Conservation (phyloP, 2,797 vertebrate genomes). For the Gymnothorax reevesii region DNA sequence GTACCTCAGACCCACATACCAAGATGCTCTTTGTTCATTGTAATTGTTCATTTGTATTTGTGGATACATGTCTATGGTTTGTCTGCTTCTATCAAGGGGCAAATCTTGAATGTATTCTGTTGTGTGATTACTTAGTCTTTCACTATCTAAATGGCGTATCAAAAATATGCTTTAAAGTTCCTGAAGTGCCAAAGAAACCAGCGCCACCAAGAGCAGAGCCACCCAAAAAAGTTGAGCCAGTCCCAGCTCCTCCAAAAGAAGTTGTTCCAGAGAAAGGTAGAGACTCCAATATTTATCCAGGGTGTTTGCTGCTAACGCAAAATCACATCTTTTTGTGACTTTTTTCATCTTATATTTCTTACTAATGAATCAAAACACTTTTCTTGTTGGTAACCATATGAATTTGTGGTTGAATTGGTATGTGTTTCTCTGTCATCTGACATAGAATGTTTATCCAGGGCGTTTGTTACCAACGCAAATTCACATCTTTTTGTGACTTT, state of each 20-base stretch:
- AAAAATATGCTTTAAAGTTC: slow-evolving; percentile 60
- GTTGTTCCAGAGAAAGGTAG: slow-evolving; percentile 80
- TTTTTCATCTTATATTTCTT: slow-evolving; percentile 6
- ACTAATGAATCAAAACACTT: too few species aligned
- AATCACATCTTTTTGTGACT: slow-evolving; percentile 1
- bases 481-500: slow-evolving; percentile 65
- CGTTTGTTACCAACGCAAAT: slow-evolving; percentile 66
- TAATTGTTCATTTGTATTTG: slow-evolving; percentile 30
- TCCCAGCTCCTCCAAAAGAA: slow-evolving; percentile 65
- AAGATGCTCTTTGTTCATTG: slow-evolving; percentile 30
- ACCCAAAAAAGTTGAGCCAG: slow-evolving; percentile 43
- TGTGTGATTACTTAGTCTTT: slow-evolving; percentile 30
- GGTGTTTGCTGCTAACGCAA: background rate
- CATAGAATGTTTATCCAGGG: too few species aligned
- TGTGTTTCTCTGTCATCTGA: too few species aligned
- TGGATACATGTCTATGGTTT: slow-evolving; percentile 34
- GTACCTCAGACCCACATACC: too few species aligned
- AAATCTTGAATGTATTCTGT: slow-evolving; percentile 49
- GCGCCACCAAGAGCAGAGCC: slow-evolving; percentile 67
- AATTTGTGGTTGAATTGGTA: too few species aligned
- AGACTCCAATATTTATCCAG: slow-evolving; percentile 32
- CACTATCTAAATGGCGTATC: slow-evolving; percentile 24
- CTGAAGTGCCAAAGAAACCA: slow-evolving; percentile 66
- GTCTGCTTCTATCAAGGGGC: slow-evolving; percentile 59
- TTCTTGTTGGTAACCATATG: too few species aligned